Conservation (phyloP, 2,113 vertebrate genomes). For the Phylloscopus trochilus region DNA sequence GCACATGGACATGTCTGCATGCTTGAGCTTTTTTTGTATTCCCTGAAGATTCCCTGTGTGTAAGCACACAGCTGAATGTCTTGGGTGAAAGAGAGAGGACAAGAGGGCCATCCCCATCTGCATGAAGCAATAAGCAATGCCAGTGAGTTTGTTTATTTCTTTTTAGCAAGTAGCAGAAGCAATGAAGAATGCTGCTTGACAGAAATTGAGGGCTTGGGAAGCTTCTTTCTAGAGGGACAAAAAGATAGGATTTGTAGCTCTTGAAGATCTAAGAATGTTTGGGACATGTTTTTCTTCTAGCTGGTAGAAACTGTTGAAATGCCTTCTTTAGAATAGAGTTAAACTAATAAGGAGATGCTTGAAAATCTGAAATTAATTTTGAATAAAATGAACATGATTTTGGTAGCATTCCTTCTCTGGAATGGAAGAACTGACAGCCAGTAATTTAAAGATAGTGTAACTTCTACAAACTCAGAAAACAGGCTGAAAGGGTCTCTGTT, state of each 20-base stretch:
- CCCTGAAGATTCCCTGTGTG: background rate
- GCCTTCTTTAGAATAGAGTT: background rate
- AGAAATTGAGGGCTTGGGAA: background rate
- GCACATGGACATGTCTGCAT: rapidly evolving
- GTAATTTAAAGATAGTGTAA: background rate
- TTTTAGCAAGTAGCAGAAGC: background rate
- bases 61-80: background rate
- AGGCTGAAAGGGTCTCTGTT: background rate
- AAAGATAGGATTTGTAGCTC: background rate
- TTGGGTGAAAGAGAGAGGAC: background rate
- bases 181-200: background rate
- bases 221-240: background rate
- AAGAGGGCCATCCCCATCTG: background rate
- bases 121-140: background rate
- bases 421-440: background rate
- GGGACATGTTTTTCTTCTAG: background rate
- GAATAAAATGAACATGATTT: background rate
- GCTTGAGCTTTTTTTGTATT: background rate
- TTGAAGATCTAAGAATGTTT: background rate
- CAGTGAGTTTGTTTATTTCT: background rate
- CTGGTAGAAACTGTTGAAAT: background rate
- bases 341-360: background rate
- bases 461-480: background rate
- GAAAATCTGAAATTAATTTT: background rate
- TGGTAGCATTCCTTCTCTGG: background rate